Conservation (phyloP, 2,797 vertebrate genomes). For the Sternotherus odoratus region DNA sequence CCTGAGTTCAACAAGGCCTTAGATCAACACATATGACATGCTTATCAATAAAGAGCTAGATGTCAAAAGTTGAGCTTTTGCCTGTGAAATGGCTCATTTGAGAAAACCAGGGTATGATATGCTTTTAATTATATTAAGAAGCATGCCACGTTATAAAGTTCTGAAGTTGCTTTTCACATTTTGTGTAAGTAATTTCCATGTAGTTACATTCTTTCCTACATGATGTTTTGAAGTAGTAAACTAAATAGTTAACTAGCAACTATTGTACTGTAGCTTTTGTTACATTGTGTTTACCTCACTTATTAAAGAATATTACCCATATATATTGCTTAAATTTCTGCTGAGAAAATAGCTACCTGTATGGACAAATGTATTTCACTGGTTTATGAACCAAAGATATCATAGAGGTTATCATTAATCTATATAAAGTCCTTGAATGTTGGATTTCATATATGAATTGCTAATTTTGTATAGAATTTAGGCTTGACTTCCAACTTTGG, state of each 20-base stretch:
- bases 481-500: not conserved
- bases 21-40: fast-evolving
- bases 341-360: not conserved
- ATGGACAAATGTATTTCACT: not conserved
- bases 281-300: not conserved
- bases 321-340: not conserved
- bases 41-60: not conserved
- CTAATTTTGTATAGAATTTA: fast-evolving
- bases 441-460: not conserved
- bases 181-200: not conserved
- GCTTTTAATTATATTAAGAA: not conserved
- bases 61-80: not conserved
- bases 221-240: not conserved
- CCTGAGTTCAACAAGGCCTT: fast-evolving
- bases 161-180: fast-evolving
- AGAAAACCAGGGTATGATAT: not conserved
- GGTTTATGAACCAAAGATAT: not conserved
- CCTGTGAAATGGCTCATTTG: not conserved
- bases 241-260: not conserved
- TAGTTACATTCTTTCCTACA: not conserved
- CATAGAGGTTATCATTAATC: not conserved
- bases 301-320: not conserved
- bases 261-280: not conserved
- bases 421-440: not conserved
- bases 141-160: fast-evolving